phyloP scores from a whole-genome alignment of 30 jellyfish, hydroid and myxozoan genomes.

The Sanderia malayensis region DNA sequence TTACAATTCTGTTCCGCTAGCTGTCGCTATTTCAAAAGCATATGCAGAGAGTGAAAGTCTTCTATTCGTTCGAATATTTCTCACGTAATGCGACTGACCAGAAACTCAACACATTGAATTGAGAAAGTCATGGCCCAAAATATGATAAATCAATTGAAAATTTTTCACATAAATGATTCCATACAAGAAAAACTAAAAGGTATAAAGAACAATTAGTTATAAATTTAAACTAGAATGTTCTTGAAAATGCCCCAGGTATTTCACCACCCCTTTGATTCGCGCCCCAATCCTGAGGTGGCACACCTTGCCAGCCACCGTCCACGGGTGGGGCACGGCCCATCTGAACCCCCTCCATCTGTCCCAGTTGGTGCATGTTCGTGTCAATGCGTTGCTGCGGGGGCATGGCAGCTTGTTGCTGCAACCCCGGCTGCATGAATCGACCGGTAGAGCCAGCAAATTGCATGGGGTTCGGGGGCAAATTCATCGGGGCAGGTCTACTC shows the following conservation, averaged over 20 bases:
- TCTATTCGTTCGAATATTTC: too few relatives aligned
- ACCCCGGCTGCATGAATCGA: slow-evolving; percentile 38
- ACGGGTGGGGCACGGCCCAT: slow-evolving; percentile 46
- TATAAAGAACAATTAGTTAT: too few relatives aligned
- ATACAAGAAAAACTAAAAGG: too few relatives aligned
- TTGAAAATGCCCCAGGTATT: slow-evolving; percentile 43
- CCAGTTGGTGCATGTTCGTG: slow-evolving; percentile 32
- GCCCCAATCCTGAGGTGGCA: slow-evolving; percentile 50
- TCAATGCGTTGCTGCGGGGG: slow-evolving; percentile 35
- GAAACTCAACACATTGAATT: slow-evolving; percentile 30
- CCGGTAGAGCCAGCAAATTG: slow-evolving; percentile 47
- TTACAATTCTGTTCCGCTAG: too few relatives aligned
- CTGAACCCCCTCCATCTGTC: slow-evolving; percentile 42
- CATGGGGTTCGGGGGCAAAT: slow-evolving; percentile 45
- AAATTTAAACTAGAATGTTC: slow-evolving; percentile 46
- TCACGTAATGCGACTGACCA: too few relatives aligned
- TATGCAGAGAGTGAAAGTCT: too few relatives aligned
- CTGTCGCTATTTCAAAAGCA: too few relatives aligned
- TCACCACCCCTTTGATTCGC: slow-evolving; percentile 54
- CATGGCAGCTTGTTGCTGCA: slow-evolving; percentile 42
- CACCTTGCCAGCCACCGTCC: slow-evolving; percentile 65
- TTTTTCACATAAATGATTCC: too few relatives aligned
- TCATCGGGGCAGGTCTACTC: slow-evolving; percentile 41
- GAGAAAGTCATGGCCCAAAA: slow-evolving; percentile 4
- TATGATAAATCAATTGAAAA: too few relatives aligned